phyloP scores from a whole-genome alignment of 2,113 vertebrate species.

The Tautogolabrus adspersus region DNA sequence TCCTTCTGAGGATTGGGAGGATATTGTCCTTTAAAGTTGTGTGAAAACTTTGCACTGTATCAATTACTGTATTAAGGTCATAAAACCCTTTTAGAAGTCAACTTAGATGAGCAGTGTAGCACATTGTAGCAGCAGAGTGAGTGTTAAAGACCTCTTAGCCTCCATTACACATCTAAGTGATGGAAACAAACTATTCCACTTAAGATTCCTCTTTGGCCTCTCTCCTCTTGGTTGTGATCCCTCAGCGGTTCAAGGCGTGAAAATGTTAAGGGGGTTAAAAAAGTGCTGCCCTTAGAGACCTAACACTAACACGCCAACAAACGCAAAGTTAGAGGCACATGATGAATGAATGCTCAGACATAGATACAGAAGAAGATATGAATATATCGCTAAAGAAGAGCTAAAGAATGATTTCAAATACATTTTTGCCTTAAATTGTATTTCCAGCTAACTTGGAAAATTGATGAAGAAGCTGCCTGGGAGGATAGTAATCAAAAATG shows the following conservation, averaged over 20 bases:
- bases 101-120: not conserved
- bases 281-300: constrained; percentile 17
- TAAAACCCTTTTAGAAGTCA: constrained; percentile 8
- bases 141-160: constrained; percentile 45
- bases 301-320: constrained; percentile 4
- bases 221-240: constrained; percentile 17
- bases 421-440: too few species aligned
- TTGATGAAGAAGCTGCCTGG: too few species aligned
- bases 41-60: not conserved
- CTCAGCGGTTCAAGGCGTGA: constrained; percentile 61
- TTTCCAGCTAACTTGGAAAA: too few species aligned
- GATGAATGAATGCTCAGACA: constrained; percentile 1
- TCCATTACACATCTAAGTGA: constrained; percentile 58
- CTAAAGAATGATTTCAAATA: too few species aligned
- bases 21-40: not conserved
- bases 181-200: constrained; percentile 67
- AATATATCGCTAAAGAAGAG: not conserved
- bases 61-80: constrained; percentile 25
- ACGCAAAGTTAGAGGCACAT: not conserved
- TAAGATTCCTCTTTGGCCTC: constrained; percentile 38
- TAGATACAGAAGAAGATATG: not conserved
- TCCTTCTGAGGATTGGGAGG: not conserved
- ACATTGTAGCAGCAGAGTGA: constrained; percentile 11
- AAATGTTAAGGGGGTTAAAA: constrained; percentile 52
- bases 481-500: too few species aligned